Base-by-base conservation (phyloP, 2,113 vertebrate genomes). In the Ictalurus punctatus region DNA sequence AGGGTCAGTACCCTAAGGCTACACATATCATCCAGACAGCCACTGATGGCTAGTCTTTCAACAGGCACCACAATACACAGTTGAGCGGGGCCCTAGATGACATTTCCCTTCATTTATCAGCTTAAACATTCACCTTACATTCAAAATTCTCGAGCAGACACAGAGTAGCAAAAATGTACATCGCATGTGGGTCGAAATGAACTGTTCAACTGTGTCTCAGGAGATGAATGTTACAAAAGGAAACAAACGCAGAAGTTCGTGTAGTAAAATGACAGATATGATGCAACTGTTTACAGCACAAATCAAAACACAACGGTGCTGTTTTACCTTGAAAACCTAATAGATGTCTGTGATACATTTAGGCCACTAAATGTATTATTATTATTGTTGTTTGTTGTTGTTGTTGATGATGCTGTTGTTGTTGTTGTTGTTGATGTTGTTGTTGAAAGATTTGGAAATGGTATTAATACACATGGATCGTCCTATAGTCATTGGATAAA, bases 1-100 rank as follows among this genome's bases (percentile, higher is more conserved):
- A 89, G 93, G 94, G 95, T 94, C 94, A 88, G 44, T 85, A 92
- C 93, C 94, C 93, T 87, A 82, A 85, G 89, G 88, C 89, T 67
- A 52, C 63, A 93, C 52, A 88, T 89, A 92, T 91, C 90, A 90
- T 91, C 87, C 86, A 91, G 86, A 92, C 90, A 90, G 91, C 90
- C 92, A 90, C 86, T 89, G 92, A 93, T 67, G 89, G 92, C 78
- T 87, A 69, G 88, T 89, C 91, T 90, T 85, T 90, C 89, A 91
- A 90, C 92, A 90, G 86, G 48, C 73, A 89, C 65, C 90, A 65
- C 27, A 85, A 89, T 80, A 34, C 87, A 85, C 74, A 83, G 87
- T 78, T 84, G 54, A 85, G 80, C 84, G 65, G 69, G 61, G 34
- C n/a, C 85, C 86, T 71, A 69, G 76, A 86, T 9, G 27, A 89